These are phyloP conservation scores for Troides helena DNA, from an alignment of 2,888 invertebrate species.

Conservation along the genomic window DNA sequence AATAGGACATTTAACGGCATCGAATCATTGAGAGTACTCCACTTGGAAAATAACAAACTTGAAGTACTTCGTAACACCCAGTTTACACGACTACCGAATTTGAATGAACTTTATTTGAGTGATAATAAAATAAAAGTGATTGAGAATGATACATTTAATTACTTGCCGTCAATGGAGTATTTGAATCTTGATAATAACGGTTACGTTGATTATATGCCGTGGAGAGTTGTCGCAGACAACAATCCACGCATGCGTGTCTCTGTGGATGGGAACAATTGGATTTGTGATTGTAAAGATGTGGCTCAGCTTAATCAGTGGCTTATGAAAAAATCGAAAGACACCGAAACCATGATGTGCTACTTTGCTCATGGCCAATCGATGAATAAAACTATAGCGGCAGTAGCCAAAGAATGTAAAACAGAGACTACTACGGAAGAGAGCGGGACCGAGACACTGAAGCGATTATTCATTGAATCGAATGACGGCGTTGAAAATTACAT, in stretches of 20 bases:
- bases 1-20: constrained; percentile 92
- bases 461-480: constrained; percentile 82
- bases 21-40: constrained; percentile 85
- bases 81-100: constrained; percentile 86
- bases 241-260: constrained; percentile 85
- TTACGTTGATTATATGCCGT: constrained; percentile 87
- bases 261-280: constrained; percentile 90
- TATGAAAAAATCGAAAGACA: constrained; percentile 83
- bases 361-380: constrained; percentile 76
- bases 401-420: constrained; percentile 80
- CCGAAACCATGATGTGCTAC: constrained; percentile 84
- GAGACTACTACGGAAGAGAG: constrained; percentile 83
- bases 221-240: constrained; percentile 84
- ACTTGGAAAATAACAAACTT: constrained; percentile 88
- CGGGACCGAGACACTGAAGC: constrained; percentile 78
- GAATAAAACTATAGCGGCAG: constrained; percentile 74
- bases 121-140: constrained; percentile 87
- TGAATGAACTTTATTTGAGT: constrained; percentile 88
- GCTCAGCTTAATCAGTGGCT: constrained; percentile 86
- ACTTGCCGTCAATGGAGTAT: constrained; percentile 85
- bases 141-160: constrained; percentile 87
- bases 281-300: constrained; percentile 88
- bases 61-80: constrained; percentile 87
- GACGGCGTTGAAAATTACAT: constrained; percentile 86
- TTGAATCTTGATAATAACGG: constrained; percentile 88